Evolutionary conservation across 2,888 invertebrate genomes (phyloP).

Genomic region (Erpobdella octoculata): DNA sequence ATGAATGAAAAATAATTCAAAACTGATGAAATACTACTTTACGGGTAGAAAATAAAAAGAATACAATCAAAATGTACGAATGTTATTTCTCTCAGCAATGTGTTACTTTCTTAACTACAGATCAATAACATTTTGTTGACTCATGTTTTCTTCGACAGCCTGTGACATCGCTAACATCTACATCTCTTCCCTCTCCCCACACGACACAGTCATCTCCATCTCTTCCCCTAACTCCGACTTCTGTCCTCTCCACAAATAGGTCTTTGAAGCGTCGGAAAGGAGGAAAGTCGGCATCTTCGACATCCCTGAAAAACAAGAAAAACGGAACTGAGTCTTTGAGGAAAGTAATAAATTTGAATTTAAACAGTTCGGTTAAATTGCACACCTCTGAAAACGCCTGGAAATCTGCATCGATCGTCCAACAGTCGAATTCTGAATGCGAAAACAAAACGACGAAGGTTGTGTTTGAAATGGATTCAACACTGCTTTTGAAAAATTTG

Average conservation of each 20-base stretch:
- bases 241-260: neutral
- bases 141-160: slow-evolving; percentile 1
- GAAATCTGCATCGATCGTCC: neutral
- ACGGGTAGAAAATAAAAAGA: no score
- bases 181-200: neutral
- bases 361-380: neutral
- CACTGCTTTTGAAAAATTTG: no score
- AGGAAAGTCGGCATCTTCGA: neutral
- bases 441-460: neutral
- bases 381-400: neutral
- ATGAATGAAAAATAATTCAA: no score
- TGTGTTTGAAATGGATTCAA: no score
- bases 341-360: neutral
- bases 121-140: no score
- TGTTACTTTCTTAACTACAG: no score
- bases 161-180: neutral
- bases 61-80: no score
- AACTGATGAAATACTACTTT: no score
- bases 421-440: neutral
- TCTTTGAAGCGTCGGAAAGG: neutral
- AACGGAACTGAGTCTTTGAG: neutral
- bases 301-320: neutral
- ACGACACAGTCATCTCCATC: neutral
- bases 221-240: neutral
- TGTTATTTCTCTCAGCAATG: no score